These are phyloP conservation scores for Drosophila barbarae DNA, from an alignment of 2,888 invertebrate genomes.

Conservation along the genomic window DNA sequence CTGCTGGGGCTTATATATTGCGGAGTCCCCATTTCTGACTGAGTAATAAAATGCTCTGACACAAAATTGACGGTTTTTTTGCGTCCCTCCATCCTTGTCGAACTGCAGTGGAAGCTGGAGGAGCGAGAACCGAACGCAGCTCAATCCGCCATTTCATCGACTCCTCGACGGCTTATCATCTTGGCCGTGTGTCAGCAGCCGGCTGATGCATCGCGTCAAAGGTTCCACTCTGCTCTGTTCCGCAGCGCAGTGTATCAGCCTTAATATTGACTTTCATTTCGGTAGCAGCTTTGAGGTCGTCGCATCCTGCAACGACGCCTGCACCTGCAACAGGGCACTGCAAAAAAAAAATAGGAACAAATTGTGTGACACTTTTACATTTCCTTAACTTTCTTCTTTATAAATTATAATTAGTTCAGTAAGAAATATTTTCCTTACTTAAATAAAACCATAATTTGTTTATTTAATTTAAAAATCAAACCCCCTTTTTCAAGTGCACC, in stretches of 20 bases:
- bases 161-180: slow-evolving; percentile 63
- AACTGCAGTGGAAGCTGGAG: slow-evolving; percentile 17
- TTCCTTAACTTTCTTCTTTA: too few species aligned
- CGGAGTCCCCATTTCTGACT: slow-evolving; percentile 16
- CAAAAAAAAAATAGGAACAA: neutral
- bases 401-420: neutral
- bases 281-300: slow-evolving; percentile 68
- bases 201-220: slow-evolving; percentile 45
- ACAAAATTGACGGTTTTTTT: slow-evolving; percentile 8
- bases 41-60: slow-evolving; percentile 33
- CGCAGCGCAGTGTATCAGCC: slow-evolving; percentile 66
- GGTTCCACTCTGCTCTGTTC: slow-evolving; percentile 36
- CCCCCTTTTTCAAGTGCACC: slow-evolving; percentile 13
- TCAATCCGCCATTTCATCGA: slow-evolving; percentile 54
- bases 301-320: slow-evolving; percentile 42
- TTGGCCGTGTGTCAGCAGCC: slow-evolving; percentile 62
- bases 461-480: neutral
- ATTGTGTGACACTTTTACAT: accelerated
- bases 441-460: neutral
- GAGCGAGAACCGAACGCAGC: slow-evolving; percentile 3
- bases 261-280: slow-evolving; percentile 70
- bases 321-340: slow-evolving; percentile 17
- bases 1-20: slow-evolving; percentile 11
- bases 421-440: neutral
- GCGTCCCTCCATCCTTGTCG: neutral